Percentiles rank a stretch among this genome's conserved stretches.
These are phyloP conservation scores for Loripinus fragilis DNA, from an alignment of 2,888 invertebrate genomes.

Conservation along the genomic window DNA sequence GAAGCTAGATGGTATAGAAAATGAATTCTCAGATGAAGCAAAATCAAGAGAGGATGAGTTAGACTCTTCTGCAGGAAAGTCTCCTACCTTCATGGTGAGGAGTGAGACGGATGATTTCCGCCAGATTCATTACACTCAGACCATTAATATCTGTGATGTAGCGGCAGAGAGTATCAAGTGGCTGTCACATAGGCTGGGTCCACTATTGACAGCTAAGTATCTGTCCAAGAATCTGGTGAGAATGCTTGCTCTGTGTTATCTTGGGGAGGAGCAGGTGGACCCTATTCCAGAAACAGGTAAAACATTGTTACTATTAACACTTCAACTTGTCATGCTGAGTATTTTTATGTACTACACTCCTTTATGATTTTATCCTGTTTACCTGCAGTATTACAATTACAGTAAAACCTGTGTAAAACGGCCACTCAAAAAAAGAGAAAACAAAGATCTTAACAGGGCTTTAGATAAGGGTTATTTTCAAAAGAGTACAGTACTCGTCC, in stretches of 20 bases:
- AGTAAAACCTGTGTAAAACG: too few relatives aligned
- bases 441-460: too few relatives aligned
- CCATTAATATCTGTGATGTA: conserved; percentile 80
- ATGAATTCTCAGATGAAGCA: conserved; percentile 28
- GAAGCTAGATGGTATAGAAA: background rate
- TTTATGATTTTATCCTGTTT: too few relatives aligned
- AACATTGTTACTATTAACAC: background rate
- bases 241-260: conserved; percentile 97
- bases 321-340: too few relatives aligned
- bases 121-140: conserved; percentile 71
- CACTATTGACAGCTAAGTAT: conserved; percentile 95
- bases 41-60: conserved; percentile 45
- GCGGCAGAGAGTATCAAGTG: conserved; percentile 87
- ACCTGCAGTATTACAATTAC: too few relatives aligned
- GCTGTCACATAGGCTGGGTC: conserved; percentile 96
- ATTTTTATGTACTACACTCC: too few relatives aligned
- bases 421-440: too few relatives aligned
- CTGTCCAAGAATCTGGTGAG: conserved; percentile 95
- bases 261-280: conserved; percentile 85
- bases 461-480: too few relatives aligned
- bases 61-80: conserved; percentile 36
- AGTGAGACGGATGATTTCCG: conserved; percentile 81
- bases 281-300: conserved; percentile 65
- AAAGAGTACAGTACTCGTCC: too few relatives aligned
- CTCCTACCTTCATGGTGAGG: conserved; percentile 70